Evolutionary conservation across 2,113 vertebrate genomes (phyloP).

Genomic region (Xenopus borealis): DNA sequence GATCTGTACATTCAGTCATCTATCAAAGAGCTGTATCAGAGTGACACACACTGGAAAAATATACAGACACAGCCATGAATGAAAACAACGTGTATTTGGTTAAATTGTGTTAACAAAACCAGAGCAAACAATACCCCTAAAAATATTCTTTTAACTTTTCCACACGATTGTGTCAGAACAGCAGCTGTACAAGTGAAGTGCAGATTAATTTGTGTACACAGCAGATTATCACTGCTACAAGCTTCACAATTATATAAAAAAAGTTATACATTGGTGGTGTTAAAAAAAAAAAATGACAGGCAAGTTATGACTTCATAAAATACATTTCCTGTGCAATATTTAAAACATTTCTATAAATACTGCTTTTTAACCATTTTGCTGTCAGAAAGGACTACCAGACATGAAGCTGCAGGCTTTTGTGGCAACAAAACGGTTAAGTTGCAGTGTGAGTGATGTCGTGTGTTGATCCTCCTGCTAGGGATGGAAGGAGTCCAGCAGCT

Average conservation of each 20-base stretch:
- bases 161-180: not conserved
- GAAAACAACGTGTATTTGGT: too few relatives aligned
- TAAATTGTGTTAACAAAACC: too few relatives aligned
- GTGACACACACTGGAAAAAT: too few relatives aligned
- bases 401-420: not conserved
- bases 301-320: conserved; percentile 8
- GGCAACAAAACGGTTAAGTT: conserved; percentile 1
- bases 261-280: too few relatives aligned
- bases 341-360: conserved; percentile 17
- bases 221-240: not conserved
- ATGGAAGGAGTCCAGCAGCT: not conserved
- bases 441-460: too few relatives aligned
- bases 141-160: too few relatives aligned
- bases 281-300: too few relatives aligned
- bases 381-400: not conserved
- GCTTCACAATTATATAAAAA: not conserved
- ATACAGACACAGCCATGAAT: too few relatives aligned
- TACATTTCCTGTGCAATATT: conserved; percentile 37
- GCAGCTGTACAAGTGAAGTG: conserved; percentile 2
- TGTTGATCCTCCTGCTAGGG: not conserved
- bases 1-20: too few relatives aligned
- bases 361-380: not conserved
- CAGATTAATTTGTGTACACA: not conserved
- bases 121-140: too few relatives aligned
- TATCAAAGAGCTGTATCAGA: too few relatives aligned